Evolutionary conservation across 2,888 invertebrate species (phyloP), one percentile per base, ranked within the genome.

Genomic region (Hipparchia sbordonii): DNA sequence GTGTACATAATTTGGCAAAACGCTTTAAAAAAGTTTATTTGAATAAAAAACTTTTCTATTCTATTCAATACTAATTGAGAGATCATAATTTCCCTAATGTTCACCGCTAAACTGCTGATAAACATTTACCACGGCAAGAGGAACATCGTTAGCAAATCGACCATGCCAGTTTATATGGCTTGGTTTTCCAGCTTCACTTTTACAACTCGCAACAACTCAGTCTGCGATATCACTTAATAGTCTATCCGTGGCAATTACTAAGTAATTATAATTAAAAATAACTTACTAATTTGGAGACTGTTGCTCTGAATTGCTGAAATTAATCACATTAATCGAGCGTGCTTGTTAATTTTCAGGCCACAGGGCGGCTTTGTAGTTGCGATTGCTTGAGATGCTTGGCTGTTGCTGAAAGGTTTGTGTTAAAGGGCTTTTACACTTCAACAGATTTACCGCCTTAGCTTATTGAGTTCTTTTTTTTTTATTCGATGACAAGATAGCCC

Each of bases 211-310:
- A 12, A 54, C 5, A n/a, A 57, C 57, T 60, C 39, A 2, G 39
- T 60, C 59, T 23, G 39, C 39, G 39, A 60, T 51, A 51, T 48
- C 2, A 7, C 2, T 1, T 23, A 23, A 1, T 33, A 52, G 33
- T 65, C 52, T 39, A 51, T 52, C 51, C 2, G 6, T 78, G 81
- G 84, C 87, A 92, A 93, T 93, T 91, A 92, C 88, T 83, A 82
- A 71, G 86, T 92, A 90, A 93, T 93, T 93, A 92, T 92, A 90
- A 93, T 93, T 93, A 92, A 92, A 93, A 92, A 92, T 92, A 92
- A 92, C 91, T 93, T 92, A 92, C 90, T 92, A 90, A 92, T 91
- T 91, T 89, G 84, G 86, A 84, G 81, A 79, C 84, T 84, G 84
- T 82, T 82, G 81, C 78, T 82, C 82, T 84, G 92, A 92, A 93